Conservation (phyloP, 2,113 vertebrate species). For the Azemiops feae region DNA sequence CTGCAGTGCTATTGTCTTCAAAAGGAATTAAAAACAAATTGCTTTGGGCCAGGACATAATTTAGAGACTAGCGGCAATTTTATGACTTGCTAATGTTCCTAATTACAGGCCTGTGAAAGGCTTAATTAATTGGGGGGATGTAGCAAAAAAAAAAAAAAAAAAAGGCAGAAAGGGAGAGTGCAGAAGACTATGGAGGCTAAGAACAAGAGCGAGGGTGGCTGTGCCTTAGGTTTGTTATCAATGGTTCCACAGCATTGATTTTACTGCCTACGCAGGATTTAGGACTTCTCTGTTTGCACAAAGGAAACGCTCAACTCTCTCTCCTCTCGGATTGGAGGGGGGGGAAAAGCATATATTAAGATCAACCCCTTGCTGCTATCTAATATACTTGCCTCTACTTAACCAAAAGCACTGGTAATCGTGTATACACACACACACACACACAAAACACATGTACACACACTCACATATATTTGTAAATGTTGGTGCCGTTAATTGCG, state of each 20-base stretch:
- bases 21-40: constrained; percentile 99
- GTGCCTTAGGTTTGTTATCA: constrained; percentile 92
- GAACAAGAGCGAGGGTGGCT: neutral
- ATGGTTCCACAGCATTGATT: constrained; percentile 98
- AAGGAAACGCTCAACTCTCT: constrained; percentile 89
- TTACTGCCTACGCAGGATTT: constrained; percentile 99
- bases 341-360: constrained; percentile 97
- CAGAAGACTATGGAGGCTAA: neutral
- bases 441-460: no score
- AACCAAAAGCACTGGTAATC: constrained; percentile 98
- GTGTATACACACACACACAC: constrained; percentile 32
- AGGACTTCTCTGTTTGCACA: constrained; percentile 98
- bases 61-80: constrained; percentile 99
- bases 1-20: constrained; percentile 93
- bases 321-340: neutral
- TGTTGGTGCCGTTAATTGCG: constrained; percentile 99
- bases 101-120: constrained; percentile 99
- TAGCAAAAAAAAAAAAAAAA: constrained; percentile 82
- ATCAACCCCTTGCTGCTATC: constrained; percentile 99
- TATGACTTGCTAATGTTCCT: constrained; percentile 99
- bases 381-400: constrained; percentile 99
- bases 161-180: constrained; percentile 55
- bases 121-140: constrained; percentile 99
- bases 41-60: constrained; percentile 97
- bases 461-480: constrained; percentile 79